Percentiles rank a stretch among this genome's conserved stretches.
These are phyloP conservation scores for Diplodus puntazzo DNA, from an alignment of 2,797 vertebrate genomes.

Conservation along the genomic window DNA sequence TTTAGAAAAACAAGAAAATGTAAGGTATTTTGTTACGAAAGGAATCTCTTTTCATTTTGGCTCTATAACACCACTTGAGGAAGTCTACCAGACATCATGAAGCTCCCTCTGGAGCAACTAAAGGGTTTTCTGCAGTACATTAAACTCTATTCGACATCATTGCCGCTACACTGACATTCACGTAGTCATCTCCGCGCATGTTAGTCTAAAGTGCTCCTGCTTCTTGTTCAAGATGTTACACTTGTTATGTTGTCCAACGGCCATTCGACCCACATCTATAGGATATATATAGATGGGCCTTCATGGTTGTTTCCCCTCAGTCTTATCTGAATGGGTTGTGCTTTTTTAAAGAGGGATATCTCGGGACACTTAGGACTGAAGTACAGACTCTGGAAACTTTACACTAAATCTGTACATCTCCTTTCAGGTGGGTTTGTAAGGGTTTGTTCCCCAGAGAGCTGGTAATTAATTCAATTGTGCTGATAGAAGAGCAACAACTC, in stretches of 20 bases:
- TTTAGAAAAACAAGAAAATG: no score
- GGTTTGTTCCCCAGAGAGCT: neutral
- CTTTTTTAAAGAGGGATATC: conserved; percentile 45
- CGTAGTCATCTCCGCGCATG: neutral
- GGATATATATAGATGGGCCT: conserved; percentile 50
- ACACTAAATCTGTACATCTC: neutral
- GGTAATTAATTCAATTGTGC: no score
- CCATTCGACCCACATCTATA: conserved; percentile 30
- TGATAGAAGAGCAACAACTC: conserved; percentile 53
- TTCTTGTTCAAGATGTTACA: conserved; percentile 44
- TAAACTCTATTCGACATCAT: neutral
- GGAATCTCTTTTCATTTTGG: no score
- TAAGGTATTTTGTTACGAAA: no score
- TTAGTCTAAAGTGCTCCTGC: conserved; percentile 38
- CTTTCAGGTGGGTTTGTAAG: neutral
- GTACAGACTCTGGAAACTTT: conserved; percentile 10
- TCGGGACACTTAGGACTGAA: conserved; percentile 11
- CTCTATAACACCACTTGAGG: no score
- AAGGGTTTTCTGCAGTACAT: no score
- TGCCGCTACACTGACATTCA: neutral
- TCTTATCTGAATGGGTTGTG: conserved; percentile 38
- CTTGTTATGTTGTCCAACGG: conserved; percentile 20
- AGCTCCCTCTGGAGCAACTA: no score
- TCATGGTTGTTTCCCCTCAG: conserved; percentile 10
- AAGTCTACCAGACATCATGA: no score